Conservation (phyloP, 2,888 invertebrate species). For the Apotomis turbidana region DNA sequence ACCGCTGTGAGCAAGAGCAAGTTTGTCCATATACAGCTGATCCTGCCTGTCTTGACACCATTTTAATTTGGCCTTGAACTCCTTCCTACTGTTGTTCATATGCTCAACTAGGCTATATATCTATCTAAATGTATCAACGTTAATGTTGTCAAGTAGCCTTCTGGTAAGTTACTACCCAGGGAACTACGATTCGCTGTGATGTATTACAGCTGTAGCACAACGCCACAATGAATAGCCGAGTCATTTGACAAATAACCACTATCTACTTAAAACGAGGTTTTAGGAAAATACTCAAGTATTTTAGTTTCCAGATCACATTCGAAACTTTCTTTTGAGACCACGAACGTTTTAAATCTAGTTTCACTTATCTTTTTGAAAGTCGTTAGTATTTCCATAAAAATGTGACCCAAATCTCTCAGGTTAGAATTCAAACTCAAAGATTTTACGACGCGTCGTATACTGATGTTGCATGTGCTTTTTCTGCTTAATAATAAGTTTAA, state of each 20-base stretch:
- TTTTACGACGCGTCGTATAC: too few relatives aligned
- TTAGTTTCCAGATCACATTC: conserved; percentile 10
- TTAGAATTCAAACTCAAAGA: too few relatives aligned
- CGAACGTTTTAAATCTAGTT: neutral
- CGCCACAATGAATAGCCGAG: conserved; percentile 6
- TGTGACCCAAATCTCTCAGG: too few relatives aligned
- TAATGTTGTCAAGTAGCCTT: neutral
- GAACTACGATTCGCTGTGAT: neutral
- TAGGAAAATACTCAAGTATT: neutral
- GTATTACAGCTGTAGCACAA: neutral
- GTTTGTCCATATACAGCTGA: too few relatives aligned
- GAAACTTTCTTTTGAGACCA: neutral
- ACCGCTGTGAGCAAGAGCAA: too few relatives aligned
- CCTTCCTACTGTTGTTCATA: too few relatives aligned
- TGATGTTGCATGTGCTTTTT: too few relatives aligned
- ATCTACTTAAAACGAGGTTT: neutral
- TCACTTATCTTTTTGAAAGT: neutral
- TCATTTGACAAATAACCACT: conserved; percentile 7
- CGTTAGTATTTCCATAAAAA: too few relatives aligned
- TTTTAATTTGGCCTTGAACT: too few relatives aligned
- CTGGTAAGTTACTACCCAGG: neutral
- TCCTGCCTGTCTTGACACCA: too few relatives aligned
- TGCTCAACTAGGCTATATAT: too few relatives aligned
- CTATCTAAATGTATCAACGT: neutral
- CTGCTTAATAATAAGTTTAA: too few relatives aligned